Evolutionary conservation across 1,140 invertebrate species (phyloP).

Genomic region (Muscidifurax raptorellus): DNA sequence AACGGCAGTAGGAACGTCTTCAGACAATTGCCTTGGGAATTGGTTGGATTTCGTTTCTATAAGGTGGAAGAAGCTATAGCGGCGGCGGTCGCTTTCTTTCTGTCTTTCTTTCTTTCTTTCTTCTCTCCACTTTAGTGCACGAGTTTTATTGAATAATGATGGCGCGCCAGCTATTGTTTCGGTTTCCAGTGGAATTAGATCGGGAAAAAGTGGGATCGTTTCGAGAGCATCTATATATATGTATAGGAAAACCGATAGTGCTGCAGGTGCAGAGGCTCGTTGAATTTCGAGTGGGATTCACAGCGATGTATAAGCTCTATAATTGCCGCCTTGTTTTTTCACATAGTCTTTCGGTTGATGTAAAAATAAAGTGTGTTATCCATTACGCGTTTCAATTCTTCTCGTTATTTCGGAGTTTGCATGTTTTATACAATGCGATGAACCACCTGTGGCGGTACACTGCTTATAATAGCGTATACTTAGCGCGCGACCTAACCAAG

Average conservation of each 20-base stretch:
- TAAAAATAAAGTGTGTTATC: background rate
- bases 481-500: background rate
- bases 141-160: slow-evolving; percentile 18
- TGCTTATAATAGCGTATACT: background rate
- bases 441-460: background rate
- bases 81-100: too few relatives aligned
- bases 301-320: too few relatives aligned
- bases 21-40: slow-evolving; percentile 23
- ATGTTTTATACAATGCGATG: background rate
- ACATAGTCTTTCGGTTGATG: too few relatives aligned
- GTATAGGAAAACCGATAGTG: background rate
- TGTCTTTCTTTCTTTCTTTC: background rate
- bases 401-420: background rate
- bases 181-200: background rate
- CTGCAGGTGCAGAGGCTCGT: background rate
- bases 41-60: background rate
- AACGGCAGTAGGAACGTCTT: background rate
- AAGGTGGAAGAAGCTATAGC: background rate
- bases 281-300: too few relatives aligned
- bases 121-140: background rate
- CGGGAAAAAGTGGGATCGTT: background rate
- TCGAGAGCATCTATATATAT: background rate
- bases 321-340: too few relatives aligned
- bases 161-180: background rate
- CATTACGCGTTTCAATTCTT: background rate